Conservation (phyloP, 1,140 invertebrate genomes). For the Bombus waltoni region DNA sequence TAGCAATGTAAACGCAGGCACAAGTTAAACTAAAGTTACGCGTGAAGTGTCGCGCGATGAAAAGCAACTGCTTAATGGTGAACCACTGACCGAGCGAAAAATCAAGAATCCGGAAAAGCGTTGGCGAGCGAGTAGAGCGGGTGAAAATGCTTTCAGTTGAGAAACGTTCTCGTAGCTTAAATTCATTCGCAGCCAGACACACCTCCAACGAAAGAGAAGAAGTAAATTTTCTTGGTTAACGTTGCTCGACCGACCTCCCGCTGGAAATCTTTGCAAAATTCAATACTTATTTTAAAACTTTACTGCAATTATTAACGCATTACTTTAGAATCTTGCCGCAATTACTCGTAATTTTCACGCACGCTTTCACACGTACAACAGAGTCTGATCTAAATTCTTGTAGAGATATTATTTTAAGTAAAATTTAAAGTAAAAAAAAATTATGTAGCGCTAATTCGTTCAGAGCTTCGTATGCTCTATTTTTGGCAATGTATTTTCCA, state of each 20-base stretch:
- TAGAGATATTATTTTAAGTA: not conserved
- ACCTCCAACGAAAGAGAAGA: not conserved
- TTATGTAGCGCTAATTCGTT: no score
- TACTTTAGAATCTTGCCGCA: not conserved
- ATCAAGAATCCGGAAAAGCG: conserved; percentile 17
- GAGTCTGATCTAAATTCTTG: not conserved
- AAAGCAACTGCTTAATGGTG: conserved; percentile 29
- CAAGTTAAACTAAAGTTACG: conserved; percentile 13
- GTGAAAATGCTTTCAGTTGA: not conserved
- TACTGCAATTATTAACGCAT: not conserved
- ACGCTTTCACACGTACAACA: not conserved
- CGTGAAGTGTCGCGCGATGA: conserved; percentile 15
- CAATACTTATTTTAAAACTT: not conserved
- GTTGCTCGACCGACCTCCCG: not conserved
- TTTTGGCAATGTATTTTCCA: not conserved
- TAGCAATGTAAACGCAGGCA: not conserved
- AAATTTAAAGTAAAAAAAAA: not conserved
- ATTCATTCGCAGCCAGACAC: not conserved
- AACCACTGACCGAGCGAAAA: conserved; percentile 8
- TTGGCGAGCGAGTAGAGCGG: not conserved
- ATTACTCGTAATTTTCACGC: not conserved
- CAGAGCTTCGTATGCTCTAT: not conserved
- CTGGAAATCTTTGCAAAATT: not conserved
- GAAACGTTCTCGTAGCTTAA: not conserved
- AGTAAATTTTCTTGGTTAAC: not conserved